A percentile compares a stretch with the other conserved stretches of the same genome.
phyloP scores from a whole-genome alignment of 2,113 vertebrate genomes.

The Andinoacara biseriatus region DNA sequence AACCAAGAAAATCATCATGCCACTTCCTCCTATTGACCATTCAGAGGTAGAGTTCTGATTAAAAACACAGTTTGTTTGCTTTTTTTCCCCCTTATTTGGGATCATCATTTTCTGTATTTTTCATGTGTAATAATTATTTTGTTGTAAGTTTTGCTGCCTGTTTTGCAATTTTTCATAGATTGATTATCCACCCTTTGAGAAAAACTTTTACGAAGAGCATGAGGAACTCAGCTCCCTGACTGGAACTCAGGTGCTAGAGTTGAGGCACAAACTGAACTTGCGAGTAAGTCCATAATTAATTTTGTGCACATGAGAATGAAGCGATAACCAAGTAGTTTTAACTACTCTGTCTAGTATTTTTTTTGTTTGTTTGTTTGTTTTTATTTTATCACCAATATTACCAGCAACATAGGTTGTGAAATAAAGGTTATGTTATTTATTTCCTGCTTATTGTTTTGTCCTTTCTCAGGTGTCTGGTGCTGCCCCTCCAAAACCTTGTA shows the following conservation, averaged over 20 bases:
- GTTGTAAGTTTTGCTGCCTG: not conserved
- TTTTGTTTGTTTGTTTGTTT: not conserved
- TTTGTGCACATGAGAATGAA: not conserved
- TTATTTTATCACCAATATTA: not conserved
- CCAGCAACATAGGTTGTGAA: accelerated
- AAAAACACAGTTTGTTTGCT: not conserved
- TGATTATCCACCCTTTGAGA: constrained; percentile 96
- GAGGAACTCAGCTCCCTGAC: constrained; percentile 92
- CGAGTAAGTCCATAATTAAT: constrained; percentile 80
- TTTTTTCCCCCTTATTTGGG: not conserved
- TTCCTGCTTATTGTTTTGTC: not conserved
- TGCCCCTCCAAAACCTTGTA: constrained; percentile 91
- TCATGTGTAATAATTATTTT: not conserved
- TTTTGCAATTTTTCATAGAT: constrained; percentile 79
- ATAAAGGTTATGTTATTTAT: not conserved
- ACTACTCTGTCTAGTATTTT: not conserved
- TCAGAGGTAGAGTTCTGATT: constrained; percentile 84
- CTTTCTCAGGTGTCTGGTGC: constrained; percentile 91
- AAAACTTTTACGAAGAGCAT: constrained; percentile 96
- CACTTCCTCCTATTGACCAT: constrained; percentile 96
- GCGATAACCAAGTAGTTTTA: not conserved
- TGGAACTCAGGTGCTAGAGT: constrained; percentile 87
- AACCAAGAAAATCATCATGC: constrained; percentile 93
- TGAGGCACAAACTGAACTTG: constrained; percentile 94
- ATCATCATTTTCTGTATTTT: not conserved